These are phyloP conservation scores for Euspilapteryx auroguttella DNA, from an alignment of 2,888 invertebrate species.

Conservation along the genomic window DNA sequence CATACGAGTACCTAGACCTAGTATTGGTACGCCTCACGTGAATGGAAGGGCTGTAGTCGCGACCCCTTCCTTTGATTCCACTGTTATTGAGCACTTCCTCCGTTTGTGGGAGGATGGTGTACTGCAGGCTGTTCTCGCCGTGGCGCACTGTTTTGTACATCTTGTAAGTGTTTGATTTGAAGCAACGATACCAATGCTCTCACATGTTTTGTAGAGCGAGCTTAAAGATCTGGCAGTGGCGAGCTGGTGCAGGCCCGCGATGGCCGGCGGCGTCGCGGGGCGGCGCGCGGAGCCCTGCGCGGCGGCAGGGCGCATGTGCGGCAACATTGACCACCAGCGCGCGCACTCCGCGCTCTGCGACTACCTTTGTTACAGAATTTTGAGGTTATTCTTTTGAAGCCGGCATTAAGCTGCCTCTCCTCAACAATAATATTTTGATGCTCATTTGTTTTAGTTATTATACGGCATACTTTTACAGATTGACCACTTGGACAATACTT, in stretches of 20 bases:
- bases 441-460: too few relatives aligned
- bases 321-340: constrained; percentile 53
- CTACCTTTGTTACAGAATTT: constrained; percentile 11
- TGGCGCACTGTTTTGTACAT: constrained; percentile 79
- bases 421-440: constrained; percentile 36
- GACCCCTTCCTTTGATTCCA: constrained; percentile 56
- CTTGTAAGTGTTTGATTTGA: constrained; percentile 27
- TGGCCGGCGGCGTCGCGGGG: constrained; percentile 8
- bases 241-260: constrained; percentile 32
- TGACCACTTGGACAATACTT: too few relatives aligned
- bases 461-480: too few relatives aligned
- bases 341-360: constrained; percentile 18
- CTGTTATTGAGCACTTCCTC: constrained; percentile 66
- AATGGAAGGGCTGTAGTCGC: constrained; percentile 50
- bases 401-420: constrained; percentile 29
- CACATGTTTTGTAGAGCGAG: constrained; percentile 12
- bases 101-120: constrained; percentile 73
- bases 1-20: constrained; percentile 34
- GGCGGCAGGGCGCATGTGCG: constrained; percentile 32
- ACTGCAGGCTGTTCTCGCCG: constrained; percentile 74
- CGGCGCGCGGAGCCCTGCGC: constrained; percentile 11
- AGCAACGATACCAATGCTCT: constrained; percentile 31
- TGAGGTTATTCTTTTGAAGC: constrained; percentile 50
- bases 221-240: too few relatives aligned
- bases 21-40: constrained; percentile 35